phyloP scores from a whole-genome alignment of 2,797 vertebrate species.

The Lagodon rhomboides region DNA sequence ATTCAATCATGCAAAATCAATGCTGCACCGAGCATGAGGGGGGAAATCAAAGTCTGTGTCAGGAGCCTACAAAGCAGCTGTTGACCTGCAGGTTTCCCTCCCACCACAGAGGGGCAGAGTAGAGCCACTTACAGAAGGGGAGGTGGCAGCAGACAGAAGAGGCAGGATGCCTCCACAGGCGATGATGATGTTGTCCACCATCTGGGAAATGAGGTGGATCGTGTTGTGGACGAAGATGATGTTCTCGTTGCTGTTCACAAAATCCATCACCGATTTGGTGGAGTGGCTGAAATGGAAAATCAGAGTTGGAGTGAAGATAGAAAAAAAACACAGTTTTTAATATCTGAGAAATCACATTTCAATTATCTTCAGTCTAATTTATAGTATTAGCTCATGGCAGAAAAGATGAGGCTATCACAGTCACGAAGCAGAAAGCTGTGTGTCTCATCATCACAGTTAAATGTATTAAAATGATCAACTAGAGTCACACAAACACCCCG shows the following conservation, averaged over 20 bases:
- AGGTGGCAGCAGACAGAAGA: constrained; percentile 96
- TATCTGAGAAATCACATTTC: neutral
- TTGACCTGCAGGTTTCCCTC: constrained; percentile 59
- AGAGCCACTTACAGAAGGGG: constrained; percentile 97
- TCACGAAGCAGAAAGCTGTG: neutral
- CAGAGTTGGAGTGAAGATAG: neutral
- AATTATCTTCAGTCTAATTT: neutral
- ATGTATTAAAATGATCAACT: neutral
- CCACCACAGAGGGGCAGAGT: constrained; percentile 74
- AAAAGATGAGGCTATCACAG: neutral
- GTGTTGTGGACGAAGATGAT: constrained; percentile 99
- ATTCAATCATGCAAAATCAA: constrained; percentile 15
- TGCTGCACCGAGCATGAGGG: neutral
- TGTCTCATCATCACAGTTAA: neutral
- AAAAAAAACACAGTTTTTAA: neutral
- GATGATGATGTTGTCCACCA: constrained; percentile 99
- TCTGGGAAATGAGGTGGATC: constrained; percentile 99
- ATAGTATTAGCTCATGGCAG: neutral
- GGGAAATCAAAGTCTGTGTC: constrained; percentile 6
- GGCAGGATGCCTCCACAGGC: constrained; percentile 99
- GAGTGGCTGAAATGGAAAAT: constrained; percentile 90
- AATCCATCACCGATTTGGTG: constrained; percentile 99
- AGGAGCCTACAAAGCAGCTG: constrained; percentile 17
- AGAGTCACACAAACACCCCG: too few relatives aligned
- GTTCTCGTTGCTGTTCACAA: constrained; percentile 99